Evolutionary conservation across 2,797 vertebrate genomes (phyloP).

Genomic region (Propithecus deckenii): DNA sequence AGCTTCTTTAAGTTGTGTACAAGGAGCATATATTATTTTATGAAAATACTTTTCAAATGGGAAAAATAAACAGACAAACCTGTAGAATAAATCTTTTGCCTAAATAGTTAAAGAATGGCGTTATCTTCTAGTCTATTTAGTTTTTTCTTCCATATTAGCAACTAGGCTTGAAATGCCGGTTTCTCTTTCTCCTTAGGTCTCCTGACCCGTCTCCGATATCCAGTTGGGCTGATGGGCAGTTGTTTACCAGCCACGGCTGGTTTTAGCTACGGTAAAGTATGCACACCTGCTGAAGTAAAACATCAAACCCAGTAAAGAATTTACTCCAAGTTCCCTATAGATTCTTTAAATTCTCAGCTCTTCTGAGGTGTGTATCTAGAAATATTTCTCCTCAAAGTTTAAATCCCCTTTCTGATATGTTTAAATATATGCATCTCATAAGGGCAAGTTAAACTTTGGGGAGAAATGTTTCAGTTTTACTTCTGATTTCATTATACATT

Average conservation of each 20-base stretch:
- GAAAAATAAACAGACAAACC: background rate
- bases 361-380: background rate
- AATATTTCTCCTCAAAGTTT: background rate
- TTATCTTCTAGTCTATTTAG: background rate
- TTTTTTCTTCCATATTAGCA: background rate
- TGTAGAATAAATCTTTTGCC: background rate
- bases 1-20: background rate
- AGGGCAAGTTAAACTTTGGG: background rate
- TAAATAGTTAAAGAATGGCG: background rate
- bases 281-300: background rate
- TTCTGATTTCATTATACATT: background rate
- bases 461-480: background rate
- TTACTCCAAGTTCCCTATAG: background rate
- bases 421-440: background rate
- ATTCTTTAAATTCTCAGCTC: background rate
- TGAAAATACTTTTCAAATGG: background rate
- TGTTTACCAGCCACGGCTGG: constrained; percentile 86
- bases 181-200: constrained; percentile 84
- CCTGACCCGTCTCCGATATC: constrained; percentile 88
- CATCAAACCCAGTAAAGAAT: background rate
- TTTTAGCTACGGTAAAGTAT: constrained; percentile 89
- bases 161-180: background rate
- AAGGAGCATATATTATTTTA: background rate
- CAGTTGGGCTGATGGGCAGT: constrained; percentile 86
- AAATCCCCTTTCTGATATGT: background rate